Evolutionary conservation across 35 echinoderm and acorn worm genomes (phyloP).

Genomic region (Diadema setosum): DNA sequence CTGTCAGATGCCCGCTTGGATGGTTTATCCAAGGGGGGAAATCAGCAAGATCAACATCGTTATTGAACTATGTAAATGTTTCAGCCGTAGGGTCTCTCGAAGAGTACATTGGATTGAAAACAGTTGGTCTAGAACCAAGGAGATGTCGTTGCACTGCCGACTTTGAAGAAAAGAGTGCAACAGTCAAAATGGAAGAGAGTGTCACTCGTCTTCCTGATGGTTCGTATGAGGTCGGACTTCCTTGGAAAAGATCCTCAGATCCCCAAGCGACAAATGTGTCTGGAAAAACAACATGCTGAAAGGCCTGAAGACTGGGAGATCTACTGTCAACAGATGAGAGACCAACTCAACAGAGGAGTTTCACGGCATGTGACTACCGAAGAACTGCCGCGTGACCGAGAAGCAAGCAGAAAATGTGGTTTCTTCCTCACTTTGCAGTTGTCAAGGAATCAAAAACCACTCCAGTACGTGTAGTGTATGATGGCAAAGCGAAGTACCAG

Average conservation of each 20-base stretch:
- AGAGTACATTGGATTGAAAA: slow-evolving; percentile 4
- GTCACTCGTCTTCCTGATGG: background rate
- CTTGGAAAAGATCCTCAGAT: background rate
- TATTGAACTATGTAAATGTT: background rate
- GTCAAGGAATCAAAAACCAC: slow-evolving; percentile 68
- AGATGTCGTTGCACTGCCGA: background rate
- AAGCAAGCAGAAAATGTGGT: slow-evolving; percentile 66
- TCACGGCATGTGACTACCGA: slow-evolving; percentile 32
- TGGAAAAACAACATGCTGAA: slow-evolving; percentile 55
- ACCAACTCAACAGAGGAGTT: slow-evolving; percentile 59
- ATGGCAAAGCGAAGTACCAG: slow-evolving; percentile 70
- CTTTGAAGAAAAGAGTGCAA: background rate
- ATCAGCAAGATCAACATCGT: background rate
- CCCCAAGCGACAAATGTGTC: background rate
- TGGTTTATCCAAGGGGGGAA: slow-evolving; percentile 27
- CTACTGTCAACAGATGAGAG: slow-evolving; percentile 58
- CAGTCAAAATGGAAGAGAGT: background rate
- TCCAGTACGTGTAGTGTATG: slow-evolving; percentile 70
- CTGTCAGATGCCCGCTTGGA: slow-evolving; percentile 22
- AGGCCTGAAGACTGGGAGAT: slow-evolving; percentile 36
- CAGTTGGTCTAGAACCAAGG: background rate
- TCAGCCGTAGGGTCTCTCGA: background rate
- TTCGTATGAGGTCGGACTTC: background rate
- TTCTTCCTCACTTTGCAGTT: slow-evolving; percentile 73
- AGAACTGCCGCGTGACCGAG: slow-evolving; percentile 53